Percentiles rank a stretch among this genome's conserved stretches.
These are phyloP conservation scores for Scaptodrosophila latifasciaeformis DNA, from an alignment of 2,888 invertebrate species.

Conservation along the genomic window DNA sequence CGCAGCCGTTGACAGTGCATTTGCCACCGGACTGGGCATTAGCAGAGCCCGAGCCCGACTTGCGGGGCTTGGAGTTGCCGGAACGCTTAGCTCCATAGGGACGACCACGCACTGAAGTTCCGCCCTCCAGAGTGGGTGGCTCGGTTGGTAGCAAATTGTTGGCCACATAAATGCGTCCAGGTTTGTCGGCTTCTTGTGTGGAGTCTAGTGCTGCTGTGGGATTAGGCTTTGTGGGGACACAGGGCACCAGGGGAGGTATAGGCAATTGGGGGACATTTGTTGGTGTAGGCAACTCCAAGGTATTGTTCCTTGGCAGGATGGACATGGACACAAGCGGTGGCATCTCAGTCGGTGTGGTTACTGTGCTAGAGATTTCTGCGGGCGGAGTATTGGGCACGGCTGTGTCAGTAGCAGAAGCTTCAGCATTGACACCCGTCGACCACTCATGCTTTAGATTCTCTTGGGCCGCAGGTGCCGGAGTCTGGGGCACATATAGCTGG, in stretches of 20 bases:
- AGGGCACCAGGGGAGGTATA: constrained; percentile 48
- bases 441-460: not conserved
- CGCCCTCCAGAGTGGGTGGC: constrained; percentile 39
- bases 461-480: not conserved
- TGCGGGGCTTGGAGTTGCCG: constrained; percentile 61
- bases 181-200: constrained; percentile 44
- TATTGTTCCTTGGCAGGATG: not conserved
- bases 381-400: not conserved
- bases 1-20: constrained; percentile 70
- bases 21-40: constrained; percentile 57
- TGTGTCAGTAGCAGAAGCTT: not conserved
- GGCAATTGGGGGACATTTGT: constrained; percentile 23
- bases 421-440: not conserved
- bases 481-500: not conserved
- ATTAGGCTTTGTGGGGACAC: constrained; percentile 15
- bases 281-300: not conserved
- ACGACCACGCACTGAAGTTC: constrained; percentile 71
- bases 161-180: constrained; percentile 73
- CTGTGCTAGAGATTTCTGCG: not conserved
- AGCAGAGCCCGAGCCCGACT: constrained; percentile 34
- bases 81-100: constrained; percentile 72
- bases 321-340: constrained; percentile 60
- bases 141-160: constrained; percentile 64
- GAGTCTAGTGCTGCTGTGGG: constrained; percentile 9
- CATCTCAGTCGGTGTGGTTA: constrained; percentile 27